Base-by-base conservation (phyloP, 2,888 invertebrate genomes). In the Fissipunctia ypsillon region DNA sequence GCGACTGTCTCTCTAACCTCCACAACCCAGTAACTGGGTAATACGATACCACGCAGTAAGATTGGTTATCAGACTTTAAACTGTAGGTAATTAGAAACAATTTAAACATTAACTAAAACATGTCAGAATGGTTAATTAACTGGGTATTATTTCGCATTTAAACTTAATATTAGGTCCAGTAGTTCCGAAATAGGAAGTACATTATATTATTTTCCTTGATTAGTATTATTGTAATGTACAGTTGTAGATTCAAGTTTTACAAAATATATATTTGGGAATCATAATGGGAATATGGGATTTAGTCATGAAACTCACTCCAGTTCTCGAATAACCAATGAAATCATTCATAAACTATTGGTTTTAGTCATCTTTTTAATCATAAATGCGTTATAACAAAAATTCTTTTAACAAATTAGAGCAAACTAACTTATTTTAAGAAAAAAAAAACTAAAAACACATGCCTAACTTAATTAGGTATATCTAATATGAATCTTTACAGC, bases 161-260 rank as follows among this genome's bases (percentile, higher is more conserved):
- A 50, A 57, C n/a, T 59, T 35, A 48, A 45, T 59, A 48, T 75
- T 75, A 69, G 57, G 31, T 43, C 3, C 38, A 48, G 41, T 38
- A 73, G 56, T 69, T 60, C 57, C 66, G 10, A 80, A 81, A 80
- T 71, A 68, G 68, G 68, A 65, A 57, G n/a, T 16, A n/a, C 3
- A 5, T 35, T 35, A 9, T 12, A 12, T n/a, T 52, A 31, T 83
- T 81, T 81, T 81, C 84, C 81, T 80, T 72, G 59, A 76, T 67
- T 41, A 57, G 12, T 70, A 31, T 69, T 75, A 38, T 50, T 65
- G 56, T 19, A 28, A n/a, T 0, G 81, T 84, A 80, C 64, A 61
- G 38, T 57, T 22, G 22, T 5, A 0, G 0, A 25, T 38, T 31
- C 2, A 81, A 75, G 75, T 54, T 22, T 31, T 63, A 65, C 1